Base-by-base conservation (phyloP, 2,113 vertebrate genomes). In the Petaurus breviceps region DNA sequence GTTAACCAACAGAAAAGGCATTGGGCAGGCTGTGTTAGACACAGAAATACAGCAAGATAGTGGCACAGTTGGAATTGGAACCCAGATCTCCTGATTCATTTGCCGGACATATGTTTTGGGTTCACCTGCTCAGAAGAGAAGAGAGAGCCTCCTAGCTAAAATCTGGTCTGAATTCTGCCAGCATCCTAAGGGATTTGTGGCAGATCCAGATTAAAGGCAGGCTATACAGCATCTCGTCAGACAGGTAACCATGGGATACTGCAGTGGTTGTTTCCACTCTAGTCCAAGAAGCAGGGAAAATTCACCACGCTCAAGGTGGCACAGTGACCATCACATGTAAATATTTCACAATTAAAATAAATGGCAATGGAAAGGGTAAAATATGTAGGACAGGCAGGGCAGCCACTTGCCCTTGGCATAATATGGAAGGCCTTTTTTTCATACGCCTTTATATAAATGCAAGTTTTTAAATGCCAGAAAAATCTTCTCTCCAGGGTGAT, bases 141-240 rank as follows among this genome's bases (percentile, higher is more conserved):
- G 3, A 28, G 24, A 28, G 23, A 43, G 55, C 3, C 23, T 43
- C 14, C n/a, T 2, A 49, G 0, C 0, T 14, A 0, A 8, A 57
- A 14, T 51, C 46, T 14, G 0, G 26, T 11, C 54, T 49, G 37
- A 1, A 43, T 0, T 37, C 24, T n/a, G 23, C 26, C 31, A 24
- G 24, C 31, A 4, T 46, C 6, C 6, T 16, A 10, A 24, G 2
- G 43, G 28, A 91, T 50, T 19, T 92, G 57, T 52, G 23, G 61
- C 7, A n/a, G n/a, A 50, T 53, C 2, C 55, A 90, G 22, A 24
- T 28, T 12, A 3, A 68, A 3, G 8, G 51, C 51, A 54, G 53
- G 22, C 25, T 1, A 28, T 43, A n/a, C 51, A 26, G 47, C 43
- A 9, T 2, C 0, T 1, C 11, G 2, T 22, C 0, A 12, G 47